A percentile compares a stretch with the other conserved stretches of the same genome.
phyloP scores from a whole-genome alignment of 1,140 invertebrate species.

The Lasioglossum baleicum region DNA sequence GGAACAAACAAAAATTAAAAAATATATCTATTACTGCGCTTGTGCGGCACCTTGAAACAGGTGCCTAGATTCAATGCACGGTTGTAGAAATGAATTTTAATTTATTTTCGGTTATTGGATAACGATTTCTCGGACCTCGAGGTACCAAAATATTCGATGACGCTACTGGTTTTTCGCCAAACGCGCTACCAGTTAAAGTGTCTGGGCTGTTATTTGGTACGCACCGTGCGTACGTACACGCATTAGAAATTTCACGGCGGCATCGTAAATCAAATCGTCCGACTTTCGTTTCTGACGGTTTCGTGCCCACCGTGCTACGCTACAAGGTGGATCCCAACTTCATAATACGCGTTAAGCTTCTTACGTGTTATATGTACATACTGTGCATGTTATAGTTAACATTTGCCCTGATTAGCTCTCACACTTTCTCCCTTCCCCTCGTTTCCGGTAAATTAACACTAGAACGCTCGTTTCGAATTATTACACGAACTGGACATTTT shows the following conservation, averaged over 20 bases:
- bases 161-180: constrained; percentile 31
- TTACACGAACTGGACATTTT: no score
- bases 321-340: not conserved
- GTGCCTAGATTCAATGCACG: no score
- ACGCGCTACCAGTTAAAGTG: constrained; percentile 30
- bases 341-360: not conserved
- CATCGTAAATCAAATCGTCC: constrained; percentile 52
- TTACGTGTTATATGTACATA: no score
- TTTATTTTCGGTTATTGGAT: not conserved
- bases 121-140: not conserved
- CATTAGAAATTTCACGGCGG: constrained; percentile 60
- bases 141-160: not conserved
- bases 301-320: constrained; percentile 8
- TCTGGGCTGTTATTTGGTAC: constrained; percentile 22
- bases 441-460: no score
- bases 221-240: constrained; percentile 34
- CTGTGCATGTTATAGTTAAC: not conserved
- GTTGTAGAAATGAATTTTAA: no score
- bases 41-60: no score
- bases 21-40: no score
- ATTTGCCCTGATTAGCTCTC: not conserved
- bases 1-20: no score
- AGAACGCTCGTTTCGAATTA: no score
- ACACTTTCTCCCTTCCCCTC: not conserved
- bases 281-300: constrained; percentile 50